Evolutionary conservation across 2,797 vertebrate genomes (phyloP), one percentile per base, ranked within the genome.

Genomic region (Epinephelus malabaricus): DNA sequence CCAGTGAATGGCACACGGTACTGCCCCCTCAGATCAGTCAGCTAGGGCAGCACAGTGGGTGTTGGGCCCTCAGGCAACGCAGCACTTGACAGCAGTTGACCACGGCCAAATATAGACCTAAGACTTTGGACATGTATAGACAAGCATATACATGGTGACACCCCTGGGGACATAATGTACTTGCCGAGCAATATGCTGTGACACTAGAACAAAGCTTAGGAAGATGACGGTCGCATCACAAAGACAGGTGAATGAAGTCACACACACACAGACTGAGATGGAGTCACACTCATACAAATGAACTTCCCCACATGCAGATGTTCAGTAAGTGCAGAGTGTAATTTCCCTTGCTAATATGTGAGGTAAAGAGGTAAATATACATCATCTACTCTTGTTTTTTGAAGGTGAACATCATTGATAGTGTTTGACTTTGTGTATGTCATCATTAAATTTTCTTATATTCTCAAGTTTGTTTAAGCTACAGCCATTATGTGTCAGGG

Each of bases 1-100:
- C 82, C 81, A 76, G 58, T 84, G 86, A 90, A 87, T 78, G 88
- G 86, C 88, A 89, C 85, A 88, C 55, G 63, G 81, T 66, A 66
- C 85, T 92, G 90, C 89, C 90, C 89, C 87, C 87, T 88, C 90
- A 85, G 81, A 92, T 93, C 88, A 90, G 86, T 91, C 89, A 91
- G 78, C 73, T 60, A 55, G 75, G 81, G 84, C 87, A 73, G 69
- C 77, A 56, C 81, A 69, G 89, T 90, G 89, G 88, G 85, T 81
- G 86, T 81, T 65, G 72, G 78, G 81, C 88, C 88, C 86, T 86
- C 77, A 77, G 89, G 92, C 89, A 69, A 86, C 46, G 14, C 65
- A 83, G 76, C 81, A 77, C 88, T 93, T 92, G 88, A 93, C 92
- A 94, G 91, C 89, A 86, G 83, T 89, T 94, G 93, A 91, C 86